Percentiles rank a stretch among this genome's conserved stretches.
Conservation (phyloP, 2,797 vertebrate species). For the Enteromius afrohamiltoni region DNA sequence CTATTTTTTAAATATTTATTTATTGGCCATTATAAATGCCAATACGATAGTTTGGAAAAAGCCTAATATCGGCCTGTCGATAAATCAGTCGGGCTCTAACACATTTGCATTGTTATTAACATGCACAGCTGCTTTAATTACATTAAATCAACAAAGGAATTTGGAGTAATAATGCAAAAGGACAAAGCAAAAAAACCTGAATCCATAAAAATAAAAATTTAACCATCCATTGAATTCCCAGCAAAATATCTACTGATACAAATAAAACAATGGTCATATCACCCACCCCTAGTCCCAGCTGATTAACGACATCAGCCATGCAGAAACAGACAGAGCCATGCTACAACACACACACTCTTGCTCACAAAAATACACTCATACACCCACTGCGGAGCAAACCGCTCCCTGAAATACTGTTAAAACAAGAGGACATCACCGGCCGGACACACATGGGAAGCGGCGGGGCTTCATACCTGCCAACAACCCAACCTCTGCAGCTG, state of each 20-base stretch:
- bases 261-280: neutral
- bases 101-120: neutral
- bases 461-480: conserved; percentile 62
- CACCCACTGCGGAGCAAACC: conserved; percentile 25
- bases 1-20: too few relatives aligned
- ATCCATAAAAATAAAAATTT: neutral
- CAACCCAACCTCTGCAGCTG: conserved; percentile 67
- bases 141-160: neutral
- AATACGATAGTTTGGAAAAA: too few relatives aligned
- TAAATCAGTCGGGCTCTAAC: too few relatives aligned
- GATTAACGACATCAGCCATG: conserved; percentile 47
- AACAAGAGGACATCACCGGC: conserved; percentile 47
- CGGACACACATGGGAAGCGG: conserved; percentile 51
- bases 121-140: neutral
- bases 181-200: neutral
- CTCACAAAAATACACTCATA: conserved; percentile 33
- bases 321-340: conserved; percentile 55
- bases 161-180: neutral
- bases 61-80: too few relatives aligned
- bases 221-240: neutral
- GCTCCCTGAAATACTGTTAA: conserved; percentile 30
- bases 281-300: conserved; percentile 31
- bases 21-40: too few relatives aligned
- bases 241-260: neutral
- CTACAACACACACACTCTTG: conserved; percentile 41